Evolutionary conservation across 2,113 vertebrate genomes (phyloP).

Genomic region (Malurus alboscapulatus): DNA sequence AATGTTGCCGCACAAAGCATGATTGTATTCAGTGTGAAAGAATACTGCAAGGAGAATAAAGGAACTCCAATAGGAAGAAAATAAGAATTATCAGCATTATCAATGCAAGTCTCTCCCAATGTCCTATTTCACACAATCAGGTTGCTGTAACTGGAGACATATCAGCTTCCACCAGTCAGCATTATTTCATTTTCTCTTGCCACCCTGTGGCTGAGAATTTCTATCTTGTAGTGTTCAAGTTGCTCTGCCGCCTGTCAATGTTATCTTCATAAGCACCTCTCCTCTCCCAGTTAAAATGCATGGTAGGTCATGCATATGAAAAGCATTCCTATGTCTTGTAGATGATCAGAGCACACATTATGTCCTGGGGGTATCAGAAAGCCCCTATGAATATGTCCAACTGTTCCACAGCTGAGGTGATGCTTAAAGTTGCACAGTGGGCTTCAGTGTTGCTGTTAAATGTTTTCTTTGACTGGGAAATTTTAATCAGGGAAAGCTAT

Average conservation of each 20-base stretch:
- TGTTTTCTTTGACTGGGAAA: not conserved
- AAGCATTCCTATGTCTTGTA: slow-evolving; percentile 1
- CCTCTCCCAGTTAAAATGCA: slow-evolving; percentile 30
- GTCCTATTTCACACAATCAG: not conserved
- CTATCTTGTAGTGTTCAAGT: not conserved
- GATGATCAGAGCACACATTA: not conserved
- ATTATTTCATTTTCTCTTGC: not conserved
- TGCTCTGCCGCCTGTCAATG: slow-evolving; percentile 17
- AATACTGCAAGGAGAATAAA: not conserved
- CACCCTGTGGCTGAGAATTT: slow-evolving; percentile 15
- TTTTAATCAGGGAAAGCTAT: slow-evolving; percentile 4
- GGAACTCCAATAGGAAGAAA: not conserved
- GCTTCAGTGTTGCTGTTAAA: slow-evolving; percentile 12
- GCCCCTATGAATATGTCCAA: not conserved
- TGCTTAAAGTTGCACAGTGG: slow-evolving; percentile 5
- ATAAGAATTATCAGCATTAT: not conserved
- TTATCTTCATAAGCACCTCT: slow-evolving; percentile 16
- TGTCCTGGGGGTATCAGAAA: slow-evolving; percentile 22
- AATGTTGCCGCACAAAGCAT: not conserved
- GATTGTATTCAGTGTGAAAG: not conserved
- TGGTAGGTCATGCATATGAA: slow-evolving; percentile 23
- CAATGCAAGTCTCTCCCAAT: not conserved
- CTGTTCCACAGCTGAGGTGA: not conserved
- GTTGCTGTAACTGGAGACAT: not conserved
- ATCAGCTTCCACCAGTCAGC: not conserved